Evolutionary conservation across 2,888 invertebrate species (phyloP).

Genomic region (Papilio protenor): DNA sequence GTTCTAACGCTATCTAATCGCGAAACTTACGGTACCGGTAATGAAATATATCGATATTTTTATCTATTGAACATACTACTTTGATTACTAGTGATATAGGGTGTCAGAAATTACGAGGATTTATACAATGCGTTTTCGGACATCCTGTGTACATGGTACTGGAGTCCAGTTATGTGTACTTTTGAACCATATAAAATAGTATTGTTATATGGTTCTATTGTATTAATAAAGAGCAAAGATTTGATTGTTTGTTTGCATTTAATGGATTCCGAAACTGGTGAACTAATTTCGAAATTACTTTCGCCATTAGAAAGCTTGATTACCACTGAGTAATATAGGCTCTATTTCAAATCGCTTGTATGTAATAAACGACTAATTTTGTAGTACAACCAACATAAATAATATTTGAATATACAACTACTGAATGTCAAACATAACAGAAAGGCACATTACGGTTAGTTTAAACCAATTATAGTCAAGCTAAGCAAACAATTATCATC

Average conservation of each 20-base stretch:
- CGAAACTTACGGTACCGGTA: conserved; percentile 49
- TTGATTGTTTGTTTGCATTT: too few relatives aligned
- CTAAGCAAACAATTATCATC: conserved; percentile 43
- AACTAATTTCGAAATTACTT: too few relatives aligned
- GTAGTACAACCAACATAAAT: conserved; percentile 10
- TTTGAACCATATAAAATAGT: too few relatives aligned
- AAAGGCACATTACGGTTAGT: conserved; percentile 29
- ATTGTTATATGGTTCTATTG: too few relatives aligned
- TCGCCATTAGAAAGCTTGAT: too few relatives aligned
- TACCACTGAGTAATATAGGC: too few relatives aligned
- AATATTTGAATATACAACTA: conserved; percentile 46
- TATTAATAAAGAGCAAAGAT: too few relatives aligned
- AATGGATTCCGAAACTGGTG: too few relatives aligned
- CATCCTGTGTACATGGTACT: neutral
- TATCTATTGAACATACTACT: conserved; percentile 10
- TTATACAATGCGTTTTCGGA: neutral
- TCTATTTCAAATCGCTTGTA: too few relatives aligned
- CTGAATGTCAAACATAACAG: conserved; percentile 51
- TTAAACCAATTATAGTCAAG: conserved; percentile 44
- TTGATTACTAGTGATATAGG: neutral
- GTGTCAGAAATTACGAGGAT: neutral
- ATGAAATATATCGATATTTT: conserved; percentile 48
- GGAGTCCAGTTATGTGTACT: too few relatives aligned
- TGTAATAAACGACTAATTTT: neutral
- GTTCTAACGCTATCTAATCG: conserved; percentile 51